phyloP scores from a whole-genome alignment of 2,888 invertebrate species.

The Limnephilus rhombicus region DNA sequence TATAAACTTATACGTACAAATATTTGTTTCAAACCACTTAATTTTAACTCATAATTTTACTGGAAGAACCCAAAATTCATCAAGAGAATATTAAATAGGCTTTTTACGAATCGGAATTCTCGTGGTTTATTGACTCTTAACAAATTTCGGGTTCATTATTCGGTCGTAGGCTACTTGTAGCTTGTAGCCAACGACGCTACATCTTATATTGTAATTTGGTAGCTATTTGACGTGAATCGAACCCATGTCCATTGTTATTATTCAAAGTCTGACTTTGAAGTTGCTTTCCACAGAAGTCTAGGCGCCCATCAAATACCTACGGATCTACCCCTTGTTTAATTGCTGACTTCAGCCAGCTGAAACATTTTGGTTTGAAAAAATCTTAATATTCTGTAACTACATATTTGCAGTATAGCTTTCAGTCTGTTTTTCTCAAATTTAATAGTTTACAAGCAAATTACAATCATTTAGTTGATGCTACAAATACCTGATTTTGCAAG shows the following conservation, averaged over 20 bases:
- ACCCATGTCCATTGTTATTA: not conserved
- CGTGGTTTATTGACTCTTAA: not conserved
- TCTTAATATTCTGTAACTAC: not conserved
- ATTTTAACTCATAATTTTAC: too few species aligned
- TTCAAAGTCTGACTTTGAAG: not conserved
- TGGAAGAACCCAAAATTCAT: too few species aligned
- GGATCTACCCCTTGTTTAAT: too few species aligned
- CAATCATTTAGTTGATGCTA: too few species aligned
- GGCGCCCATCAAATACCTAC: not conserved
- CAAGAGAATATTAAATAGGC: too few species aligned
- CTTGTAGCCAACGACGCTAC: not conserved
- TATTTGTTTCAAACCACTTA: too few species aligned
- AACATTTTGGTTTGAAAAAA: not conserved
- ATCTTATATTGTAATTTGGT: not conserved
- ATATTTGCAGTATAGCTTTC: not conserved
- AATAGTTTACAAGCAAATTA: too few species aligned
- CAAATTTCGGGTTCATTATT: not conserved
- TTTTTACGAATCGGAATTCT: not conserved
- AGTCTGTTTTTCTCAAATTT: too few species aligned
- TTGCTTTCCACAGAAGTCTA: not conserved
- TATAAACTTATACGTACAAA: too few species aligned
- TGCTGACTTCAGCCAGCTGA: not conserved
- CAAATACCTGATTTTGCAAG: too few species aligned
- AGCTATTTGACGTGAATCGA: not conserved
- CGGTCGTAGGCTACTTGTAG: not conserved